phyloP scores from a whole-genome alignment of 2,888 invertebrate species.

The Clostera curtula region DNA sequence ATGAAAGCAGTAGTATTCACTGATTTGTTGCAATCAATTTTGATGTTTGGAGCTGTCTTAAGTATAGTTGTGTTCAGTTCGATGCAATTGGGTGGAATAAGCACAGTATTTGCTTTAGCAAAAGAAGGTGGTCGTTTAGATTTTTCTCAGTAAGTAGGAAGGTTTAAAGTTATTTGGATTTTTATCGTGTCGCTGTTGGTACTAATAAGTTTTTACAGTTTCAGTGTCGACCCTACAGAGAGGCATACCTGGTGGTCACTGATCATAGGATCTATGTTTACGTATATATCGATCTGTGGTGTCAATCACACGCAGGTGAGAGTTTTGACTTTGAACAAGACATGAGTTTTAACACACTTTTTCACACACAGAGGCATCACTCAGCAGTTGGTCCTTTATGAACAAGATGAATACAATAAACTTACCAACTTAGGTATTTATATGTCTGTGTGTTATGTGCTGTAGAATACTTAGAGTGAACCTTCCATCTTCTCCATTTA shows the following conservation, averaged over 20 bases:
- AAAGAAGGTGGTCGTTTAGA: slow-evolving; percentile 80
- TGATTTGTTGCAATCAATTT: slow-evolving; percentile 87
- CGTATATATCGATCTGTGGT: slow-evolving; percentile 87
- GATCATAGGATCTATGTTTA: slow-evolving; percentile 85
- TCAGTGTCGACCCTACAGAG: slow-evolving; percentile 85
- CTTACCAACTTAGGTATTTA: too few relatives aligned
- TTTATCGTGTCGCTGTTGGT: neutral
- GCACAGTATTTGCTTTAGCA: slow-evolving; percentile 82
- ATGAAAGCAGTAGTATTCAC: slow-evolving; percentile 94
- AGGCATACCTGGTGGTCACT: slow-evolving; percentile 90
- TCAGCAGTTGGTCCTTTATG: too few relatives aligned
- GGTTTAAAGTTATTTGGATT: neutral
- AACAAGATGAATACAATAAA: too few relatives aligned
- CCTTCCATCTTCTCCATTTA: too few relatives aligned
- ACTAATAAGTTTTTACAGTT: slow-evolving; percentile 60
- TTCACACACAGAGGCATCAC: too few relatives aligned
- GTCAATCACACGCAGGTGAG: slow-evolving; percentile 87
- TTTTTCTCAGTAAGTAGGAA: slow-evolving; percentile 75
- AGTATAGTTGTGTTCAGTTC: slow-evolving; percentile 85
- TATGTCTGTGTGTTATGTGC: too few relatives aligned
- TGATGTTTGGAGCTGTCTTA: slow-evolving; percentile 90
- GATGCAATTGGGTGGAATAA: slow-evolving; percentile 80
- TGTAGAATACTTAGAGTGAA: too few relatives aligned
- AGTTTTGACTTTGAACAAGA: neutral
- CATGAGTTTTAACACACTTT: too few relatives aligned